These are phyloP conservation scores for Ephestia elutella DNA, from an alignment of 1,140 invertebrate species.

Conservation along the genomic window DNA sequence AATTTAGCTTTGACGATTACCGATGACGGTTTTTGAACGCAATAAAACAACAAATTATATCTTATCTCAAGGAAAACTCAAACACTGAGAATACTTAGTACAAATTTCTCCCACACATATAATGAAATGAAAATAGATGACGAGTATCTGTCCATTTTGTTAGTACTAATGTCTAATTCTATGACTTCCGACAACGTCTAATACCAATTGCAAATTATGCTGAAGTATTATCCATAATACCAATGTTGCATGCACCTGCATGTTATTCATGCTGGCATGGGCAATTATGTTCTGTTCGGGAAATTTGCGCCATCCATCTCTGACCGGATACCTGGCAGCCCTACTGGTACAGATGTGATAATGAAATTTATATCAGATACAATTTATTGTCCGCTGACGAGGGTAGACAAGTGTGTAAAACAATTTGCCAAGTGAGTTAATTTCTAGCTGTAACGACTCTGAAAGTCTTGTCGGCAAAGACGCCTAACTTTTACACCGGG, in stretches of 20 bases:
- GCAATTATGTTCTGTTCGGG: background rate
- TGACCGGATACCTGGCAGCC: background rate
- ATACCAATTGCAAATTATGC: no score
- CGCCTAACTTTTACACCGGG: slow-evolving; percentile 8
- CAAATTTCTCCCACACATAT: no score
- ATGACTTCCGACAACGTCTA: no score
- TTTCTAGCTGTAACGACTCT: slow-evolving; percentile 17
- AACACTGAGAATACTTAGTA: no score
- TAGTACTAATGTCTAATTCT: no score
- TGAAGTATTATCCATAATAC: background rate
- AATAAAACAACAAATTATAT: no score
- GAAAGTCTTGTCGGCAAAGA: slow-evolving; percentile 3
- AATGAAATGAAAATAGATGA: no score
- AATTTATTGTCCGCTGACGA: slow-evolving; percentile 10
- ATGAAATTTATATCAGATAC: slow-evolving; percentile 11
- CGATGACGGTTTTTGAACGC: no score
- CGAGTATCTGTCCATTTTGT: no score
- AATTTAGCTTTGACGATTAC: no score
- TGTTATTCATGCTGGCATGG: background rate
- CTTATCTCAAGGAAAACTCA: no score
- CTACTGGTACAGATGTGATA: slow-evolving; percentile 2
- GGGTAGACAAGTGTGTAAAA: slow-evolving; percentile 51
- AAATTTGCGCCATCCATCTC: slow-evolving; percentile 1
- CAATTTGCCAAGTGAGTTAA: slow-evolving; percentile 47
- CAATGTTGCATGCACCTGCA: background rate